phyloP scores from a whole-genome alignment of 2,888 invertebrate genomes.

The Thereva unica region DNA sequence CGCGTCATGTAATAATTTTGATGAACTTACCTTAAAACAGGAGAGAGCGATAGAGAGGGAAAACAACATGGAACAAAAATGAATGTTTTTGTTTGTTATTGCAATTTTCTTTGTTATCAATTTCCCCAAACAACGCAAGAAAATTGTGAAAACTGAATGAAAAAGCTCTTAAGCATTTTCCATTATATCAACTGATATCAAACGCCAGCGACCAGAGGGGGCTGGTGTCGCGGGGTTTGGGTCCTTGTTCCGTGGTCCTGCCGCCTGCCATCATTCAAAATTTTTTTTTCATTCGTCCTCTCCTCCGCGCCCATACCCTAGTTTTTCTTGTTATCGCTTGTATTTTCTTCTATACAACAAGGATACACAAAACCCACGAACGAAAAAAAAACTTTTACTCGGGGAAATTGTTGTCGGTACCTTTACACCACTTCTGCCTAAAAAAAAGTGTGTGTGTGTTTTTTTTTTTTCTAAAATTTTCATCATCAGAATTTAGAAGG shows the following conservation, averaged over 20 bases:
- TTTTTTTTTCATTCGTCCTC: too few relatives aligned
- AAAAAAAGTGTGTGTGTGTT: not conserved
- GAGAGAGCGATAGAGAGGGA: constrained; percentile 3
- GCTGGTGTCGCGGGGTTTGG: constrained; percentile 1
- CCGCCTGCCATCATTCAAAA: too few relatives aligned
- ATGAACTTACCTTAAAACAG: not conserved
- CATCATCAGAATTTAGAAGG: not conserved
- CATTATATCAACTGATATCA: constrained; percentile 19
- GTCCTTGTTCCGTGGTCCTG: not conserved
- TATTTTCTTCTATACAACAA: too few relatives aligned
- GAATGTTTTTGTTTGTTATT: too few relatives aligned
- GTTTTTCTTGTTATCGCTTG: too few relatives aligned
- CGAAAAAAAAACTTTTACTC: too few relatives aligned
- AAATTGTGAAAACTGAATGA: constrained; percentile 22
- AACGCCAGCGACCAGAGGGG: not conserved
- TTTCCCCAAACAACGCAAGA: constrained; percentile 12
- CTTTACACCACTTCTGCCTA: not conserved
- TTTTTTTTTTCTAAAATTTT: constrained; percentile 18
- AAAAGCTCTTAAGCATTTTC: constrained; percentile 32
- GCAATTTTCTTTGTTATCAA: constrained; percentile 21
- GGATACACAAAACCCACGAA: too few relatives aligned
- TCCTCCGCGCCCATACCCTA: too few relatives aligned
- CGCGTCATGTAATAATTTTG: too few relatives aligned
- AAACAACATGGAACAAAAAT: not conserved
- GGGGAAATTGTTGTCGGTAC: too few relatives aligned